Evolutionary conservation across 2,113 vertebrate species (phyloP).

Genomic region (Salminus brasiliensis): DNA sequence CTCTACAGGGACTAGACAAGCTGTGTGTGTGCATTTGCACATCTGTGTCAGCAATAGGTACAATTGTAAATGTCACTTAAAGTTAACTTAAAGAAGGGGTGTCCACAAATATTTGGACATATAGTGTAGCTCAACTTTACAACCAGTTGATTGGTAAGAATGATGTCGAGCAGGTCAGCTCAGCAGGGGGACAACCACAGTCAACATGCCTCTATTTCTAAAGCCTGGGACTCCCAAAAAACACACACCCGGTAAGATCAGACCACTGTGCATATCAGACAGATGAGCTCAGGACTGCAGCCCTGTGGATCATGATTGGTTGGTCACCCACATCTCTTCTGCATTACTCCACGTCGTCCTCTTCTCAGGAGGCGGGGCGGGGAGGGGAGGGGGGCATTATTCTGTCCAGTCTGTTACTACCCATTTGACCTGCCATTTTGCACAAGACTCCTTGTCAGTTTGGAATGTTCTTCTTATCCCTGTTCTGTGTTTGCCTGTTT

Average conservation of each 20-base stretch:
- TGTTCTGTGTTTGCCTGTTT: slow-evolving; percentile 67
- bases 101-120: no score
- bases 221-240: neutral
- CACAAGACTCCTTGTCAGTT: slow-evolving; percentile 59
- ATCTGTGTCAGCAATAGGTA: no score
- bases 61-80: no score
- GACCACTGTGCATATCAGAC: neutral
- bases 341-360: slow-evolving; percentile 28
- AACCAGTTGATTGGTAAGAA: no score
- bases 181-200: neutral
- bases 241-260: neutral
- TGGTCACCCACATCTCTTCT: slow-evolving; percentile 25
- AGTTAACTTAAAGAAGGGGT: no score
- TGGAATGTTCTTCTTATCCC: slow-evolving; percentile 59
- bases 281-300: neutral
- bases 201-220: neutral
- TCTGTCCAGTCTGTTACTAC: slow-evolving; percentile 51
- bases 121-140: no score
- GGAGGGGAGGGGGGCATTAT: slow-evolving; percentile 49
- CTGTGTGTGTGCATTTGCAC: no score
- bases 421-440: slow-evolving; percentile 50
- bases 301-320: slow-evolving; percentile 33
- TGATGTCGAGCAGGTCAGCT: no score
- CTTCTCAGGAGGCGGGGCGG: slow-evolving; percentile 7
- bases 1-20: no score